phyloP scores from a whole-genome alignment of 2,797 vertebrate genomes.

The Sebastes nivosus region DNA sequence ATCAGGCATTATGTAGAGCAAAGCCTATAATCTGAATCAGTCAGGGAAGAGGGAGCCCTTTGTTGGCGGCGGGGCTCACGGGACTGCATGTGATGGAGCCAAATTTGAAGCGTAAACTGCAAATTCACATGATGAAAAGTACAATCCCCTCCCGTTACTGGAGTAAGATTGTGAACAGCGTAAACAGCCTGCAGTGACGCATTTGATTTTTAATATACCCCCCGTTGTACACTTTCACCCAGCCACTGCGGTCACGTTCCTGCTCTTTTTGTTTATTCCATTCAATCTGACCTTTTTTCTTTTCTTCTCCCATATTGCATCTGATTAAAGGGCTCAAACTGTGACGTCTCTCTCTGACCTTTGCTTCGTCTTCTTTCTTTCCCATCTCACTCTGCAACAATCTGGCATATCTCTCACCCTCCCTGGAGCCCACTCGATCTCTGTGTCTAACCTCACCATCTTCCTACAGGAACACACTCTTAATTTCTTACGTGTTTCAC shows the following conservation, averaged over 20 bases:
- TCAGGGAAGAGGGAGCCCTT: slow-evolving; percentile 54
- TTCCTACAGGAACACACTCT: slow-evolving; percentile 9
- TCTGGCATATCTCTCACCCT: slow-evolving; percentile 7
- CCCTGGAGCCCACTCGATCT: slow-evolving; percentile 1
- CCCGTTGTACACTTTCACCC: slow-evolving; percentile 32
- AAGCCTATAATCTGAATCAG: slow-evolving; percentile 63
- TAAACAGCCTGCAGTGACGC: slow-evolving; percentile 60
- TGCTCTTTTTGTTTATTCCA: slow-evolving; percentile 42
- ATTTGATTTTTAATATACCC: slow-evolving; percentile 43
- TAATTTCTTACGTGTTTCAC: slow-evolving; percentile 5
- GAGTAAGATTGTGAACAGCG: slow-evolving; percentile 37
- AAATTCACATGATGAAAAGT: slow-evolving; percentile 52
- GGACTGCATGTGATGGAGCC: slow-evolving; percentile 37
- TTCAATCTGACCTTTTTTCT: slow-evolving; percentile 12
- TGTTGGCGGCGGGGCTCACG: slow-evolving; percentile 52
- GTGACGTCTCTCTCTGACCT: slow-evolving; percentile 43
- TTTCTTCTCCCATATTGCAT: slow-evolving; percentile 12
- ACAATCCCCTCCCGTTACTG: slow-evolving; percentile 45
- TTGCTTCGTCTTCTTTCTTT: slow-evolving; percentile 37
- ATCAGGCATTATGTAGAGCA: slow-evolving; percentile 36
- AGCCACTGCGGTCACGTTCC: slow-evolving; percentile 33
- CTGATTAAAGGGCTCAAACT: slow-evolving; percentile 27
- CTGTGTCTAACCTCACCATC: not conserved
- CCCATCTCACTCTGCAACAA: slow-evolving; percentile 11
- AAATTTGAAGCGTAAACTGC: slow-evolving; percentile 41